Evolutionary conservation across 1,140 invertebrate species (phyloP), one percentile per base, ranked within the genome.

Genomic region (Calliphora vicina): DNA sequence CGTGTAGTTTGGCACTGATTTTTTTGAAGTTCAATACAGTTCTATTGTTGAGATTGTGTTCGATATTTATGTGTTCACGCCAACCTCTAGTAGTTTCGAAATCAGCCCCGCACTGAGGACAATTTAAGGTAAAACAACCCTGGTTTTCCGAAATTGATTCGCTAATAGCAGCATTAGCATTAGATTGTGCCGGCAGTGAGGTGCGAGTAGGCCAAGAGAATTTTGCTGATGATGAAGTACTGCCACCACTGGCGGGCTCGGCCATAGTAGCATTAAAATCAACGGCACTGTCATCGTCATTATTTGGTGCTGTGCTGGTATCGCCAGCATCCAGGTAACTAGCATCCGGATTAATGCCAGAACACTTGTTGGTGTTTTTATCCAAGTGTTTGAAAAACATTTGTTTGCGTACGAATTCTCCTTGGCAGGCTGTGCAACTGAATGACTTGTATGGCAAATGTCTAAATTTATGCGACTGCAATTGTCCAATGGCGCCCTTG

Each of bases 351-450:
- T 81, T 67, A 20, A 67, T 67, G 72, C 85, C 88, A 57, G 88
- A 87, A 78, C 88, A 89, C 1, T 87, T 86, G 84, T 89, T 88
- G 12, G 88, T 89, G 43, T 86, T 85, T 0, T 87, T 84, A 76
- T 89, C 89, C 61, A 89, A 80, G 82, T 89, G 88, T 57, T 89
- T 89, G 61, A 89, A 89, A 82, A 89, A 89, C 88, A 89, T 89
- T 85, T 89, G 88, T 43, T 89, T 89, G 23, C 88, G 88, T 13
- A 89, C 88, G 83, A 89, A 89, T 42, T 87, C 86, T 0, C 86
- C 87, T 50, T 82, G 85, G 74, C 88, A 89, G 27, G 85, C 87
- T 25, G 88, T 82, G 73, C 88, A 89, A 27, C 86, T 87, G 35
- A 89, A 89, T n/a, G 88, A 89, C 29, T 88, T 87, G 35, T 89